These are phyloP conservation scores for Molorchus minor DNA, from an alignment of 2,888 invertebrate genomes.

Conservation along the genomic window DNA sequence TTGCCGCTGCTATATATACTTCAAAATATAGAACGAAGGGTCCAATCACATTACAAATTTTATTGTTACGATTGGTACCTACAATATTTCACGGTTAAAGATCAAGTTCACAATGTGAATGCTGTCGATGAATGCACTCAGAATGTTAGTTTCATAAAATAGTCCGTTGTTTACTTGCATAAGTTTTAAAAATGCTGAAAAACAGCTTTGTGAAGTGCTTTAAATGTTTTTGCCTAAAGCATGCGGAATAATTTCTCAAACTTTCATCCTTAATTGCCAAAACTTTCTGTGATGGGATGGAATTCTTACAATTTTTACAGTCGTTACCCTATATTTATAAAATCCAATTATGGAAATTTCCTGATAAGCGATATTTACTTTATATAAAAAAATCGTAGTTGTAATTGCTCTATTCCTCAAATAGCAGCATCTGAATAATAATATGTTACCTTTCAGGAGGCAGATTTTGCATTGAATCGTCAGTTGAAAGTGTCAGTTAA, in stretches of 20 bases:
- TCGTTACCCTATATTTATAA: constrained; percentile 22
- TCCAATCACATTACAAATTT: no score
- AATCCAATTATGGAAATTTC: constrained; percentile 28
- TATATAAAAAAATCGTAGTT: no score
- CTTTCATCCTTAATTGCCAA: constrained; percentile 21
- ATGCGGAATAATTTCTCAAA: constrained; percentile 24
- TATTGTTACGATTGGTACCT: no score
- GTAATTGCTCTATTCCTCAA: no score
- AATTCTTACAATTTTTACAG: constrained; percentile 25
- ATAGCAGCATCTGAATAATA: no score
- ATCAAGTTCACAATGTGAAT: neutral
- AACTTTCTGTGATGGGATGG: constrained; percentile 26
- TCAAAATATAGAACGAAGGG: no score
- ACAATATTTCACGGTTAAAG: no score
- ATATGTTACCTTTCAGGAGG: no score
- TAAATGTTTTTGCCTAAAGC: constrained; percentile 15
- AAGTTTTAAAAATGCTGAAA: constrained; percentile 18
- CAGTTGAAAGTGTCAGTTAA: no score
- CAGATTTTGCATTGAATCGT: no score
- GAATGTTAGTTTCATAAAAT: constrained; percentile 15
- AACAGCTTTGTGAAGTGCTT: constrained; percentile 10
- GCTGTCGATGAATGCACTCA: neutral
- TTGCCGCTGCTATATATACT: no score
- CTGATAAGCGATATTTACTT: constrained; percentile 17
- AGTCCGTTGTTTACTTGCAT: constrained; percentile 21